Conservation (phyloP, 2,888 invertebrate species). For the Drosophila subsilvestris region DNA sequence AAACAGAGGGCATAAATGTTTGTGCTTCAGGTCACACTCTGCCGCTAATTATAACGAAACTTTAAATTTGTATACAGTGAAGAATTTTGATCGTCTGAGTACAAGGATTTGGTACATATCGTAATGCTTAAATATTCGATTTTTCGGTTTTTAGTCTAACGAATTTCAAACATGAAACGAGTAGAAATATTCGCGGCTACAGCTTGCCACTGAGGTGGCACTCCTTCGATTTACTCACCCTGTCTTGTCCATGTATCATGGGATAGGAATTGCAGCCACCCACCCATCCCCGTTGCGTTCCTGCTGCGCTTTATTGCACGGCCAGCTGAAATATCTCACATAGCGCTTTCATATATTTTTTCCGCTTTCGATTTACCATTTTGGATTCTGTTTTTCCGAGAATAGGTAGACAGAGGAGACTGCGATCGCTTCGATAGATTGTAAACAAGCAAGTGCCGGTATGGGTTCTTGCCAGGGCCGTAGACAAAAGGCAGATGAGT, state of each 20-base stretch:
- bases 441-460: constrained; percentile 67
- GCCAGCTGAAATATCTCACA: constrained; percentile 79
- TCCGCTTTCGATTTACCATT: constrained; percentile 12
- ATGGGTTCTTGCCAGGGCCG: not conserved
- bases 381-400: constrained; percentile 32
- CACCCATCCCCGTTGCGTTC: not conserved
- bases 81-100: no score
- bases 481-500: not conserved
- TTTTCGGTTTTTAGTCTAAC: constrained; percentile 18
- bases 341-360: constrained; percentile 52
- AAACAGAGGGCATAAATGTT: no score
- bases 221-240: constrained; percentile 10
- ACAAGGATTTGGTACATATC: no score
- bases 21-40: no score
- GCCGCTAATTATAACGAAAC: no score
- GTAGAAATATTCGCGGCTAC: constrained; percentile 54
- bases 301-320: constrained; percentile 38
- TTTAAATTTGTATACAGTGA: no score
- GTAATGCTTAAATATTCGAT: no score
- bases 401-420: constrained; percentile 9
- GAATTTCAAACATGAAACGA: constrained; percentile 15
- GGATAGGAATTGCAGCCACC: constrained; percentile 22
- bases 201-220: constrained; percentile 64
- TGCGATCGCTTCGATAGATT: constrained; percentile 2
- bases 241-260: constrained; percentile 3